Evolutionary conservation across 2,113 vertebrate species (phyloP), one percentile per base, ranked within the genome.

Genomic region (Rhineura floridana): DNA sequence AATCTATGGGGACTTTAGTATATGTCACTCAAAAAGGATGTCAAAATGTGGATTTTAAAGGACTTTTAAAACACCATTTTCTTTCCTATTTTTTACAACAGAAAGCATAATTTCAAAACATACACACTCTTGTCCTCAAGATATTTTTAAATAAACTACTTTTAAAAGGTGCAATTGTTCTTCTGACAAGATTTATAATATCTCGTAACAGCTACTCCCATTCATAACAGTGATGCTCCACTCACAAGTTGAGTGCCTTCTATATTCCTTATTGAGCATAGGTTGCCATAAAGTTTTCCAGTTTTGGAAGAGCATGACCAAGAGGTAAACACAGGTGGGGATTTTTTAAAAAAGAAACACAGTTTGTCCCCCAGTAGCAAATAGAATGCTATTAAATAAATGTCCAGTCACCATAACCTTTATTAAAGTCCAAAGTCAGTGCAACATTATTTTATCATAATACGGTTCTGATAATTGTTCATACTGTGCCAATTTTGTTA

Each of bases 401-500:
- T 88, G 86, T 6, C 82, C 11, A 86, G 65, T 50, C 67, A 85
- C 63, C 72, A 23, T 0, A 0, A 91, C 25, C 48, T 75, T 77
- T 52, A 0, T 19, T 87, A 79, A 90, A 92, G 77, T 76, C 89
- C 12, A 86, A 9, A 15, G 87, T 11, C n/a, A 87, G n/a, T 84
- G 84, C 8, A 36, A 88, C 83, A 87, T 86, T 36, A n/a, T 1
- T n/a, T 21, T 48, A 79, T 76, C 85, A 89, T 87, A 55, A 90
- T 81, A 85, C 86, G 0, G 46, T 88, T 87, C 33, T 89, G 25
- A 69, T 81, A 87, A 78, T 75, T 0, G 0, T 59, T 75, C 88
- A 86, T 67, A 67, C 52, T 83, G 81, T 80, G 0, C 19, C 67
- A 79, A 86, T 52, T 73, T 6, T 62, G 89, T 96, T 96, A 99